These are phyloP conservation scores for Emys orbicularis DNA, from an alignment of 2,797 vertebrate species.

Conservation along the genomic window DNA sequence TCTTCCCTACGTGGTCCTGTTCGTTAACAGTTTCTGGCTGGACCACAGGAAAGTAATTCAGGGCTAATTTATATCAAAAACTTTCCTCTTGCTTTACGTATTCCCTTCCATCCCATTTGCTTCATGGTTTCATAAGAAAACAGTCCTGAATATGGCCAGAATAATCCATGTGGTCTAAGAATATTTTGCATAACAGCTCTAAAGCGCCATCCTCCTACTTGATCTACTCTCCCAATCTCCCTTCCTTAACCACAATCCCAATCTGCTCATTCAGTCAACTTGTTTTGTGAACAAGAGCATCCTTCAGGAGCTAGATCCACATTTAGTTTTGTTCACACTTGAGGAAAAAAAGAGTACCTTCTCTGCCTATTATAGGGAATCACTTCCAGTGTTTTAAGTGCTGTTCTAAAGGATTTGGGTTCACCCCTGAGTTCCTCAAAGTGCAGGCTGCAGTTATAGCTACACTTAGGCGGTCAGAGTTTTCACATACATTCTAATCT, in stretches of 20 bases:
- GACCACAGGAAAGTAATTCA: conserved; percentile 27
- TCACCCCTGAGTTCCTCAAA: neutral
- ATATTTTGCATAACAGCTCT: neutral
- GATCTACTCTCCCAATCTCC: neutral
- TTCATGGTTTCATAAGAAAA: neutral
- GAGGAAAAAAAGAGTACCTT: neutral
- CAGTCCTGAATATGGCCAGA: neutral
- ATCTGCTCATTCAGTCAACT: neutral
- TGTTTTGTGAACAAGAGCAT: neutral
- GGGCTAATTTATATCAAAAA: conserved; percentile 32
- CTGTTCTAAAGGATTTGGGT: neutral
- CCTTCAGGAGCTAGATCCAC: neutral
- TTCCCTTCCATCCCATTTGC: neutral
- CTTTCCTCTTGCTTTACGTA: neutral
- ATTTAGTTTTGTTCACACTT: neutral
- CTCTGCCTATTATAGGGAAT: neutral
- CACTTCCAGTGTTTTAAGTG: neutral
- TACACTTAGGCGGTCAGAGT: neutral
- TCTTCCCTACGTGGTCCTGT: conserved; percentile 21
- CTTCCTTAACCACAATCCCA: neutral
- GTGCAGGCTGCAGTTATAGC: neutral
- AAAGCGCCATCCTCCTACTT: neutral
- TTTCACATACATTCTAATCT: neutral
- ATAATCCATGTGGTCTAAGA: neutral
- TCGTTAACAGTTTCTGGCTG: conserved; percentile 21